phyloP scores from a whole-genome alignment of 2,797 vertebrate species.

The Cyprinodon diabolis region DNA sequence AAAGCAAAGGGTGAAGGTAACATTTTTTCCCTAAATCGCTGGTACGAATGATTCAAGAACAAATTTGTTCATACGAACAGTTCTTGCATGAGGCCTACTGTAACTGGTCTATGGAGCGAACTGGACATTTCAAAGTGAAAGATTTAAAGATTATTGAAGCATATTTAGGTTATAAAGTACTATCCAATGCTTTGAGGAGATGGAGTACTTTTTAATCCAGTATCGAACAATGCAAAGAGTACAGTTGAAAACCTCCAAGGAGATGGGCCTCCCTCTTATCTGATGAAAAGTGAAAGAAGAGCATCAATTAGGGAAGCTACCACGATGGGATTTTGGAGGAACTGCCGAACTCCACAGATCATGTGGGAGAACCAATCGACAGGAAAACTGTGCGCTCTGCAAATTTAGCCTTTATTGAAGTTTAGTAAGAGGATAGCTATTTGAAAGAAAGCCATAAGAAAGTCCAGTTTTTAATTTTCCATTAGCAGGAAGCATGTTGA shows the following conservation, averaged over 20 bases:
- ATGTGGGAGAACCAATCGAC: background rate
- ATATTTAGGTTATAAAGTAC: background rate
- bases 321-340: background rate
- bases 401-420: background rate
- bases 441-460: background rate
- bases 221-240: background rate
- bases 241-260: background rate
- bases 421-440: background rate
- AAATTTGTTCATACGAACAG: too few relatives aligned
- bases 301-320: too few relatives aligned
- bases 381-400: background rate
- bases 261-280: too few relatives aligned
- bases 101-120: background rate
- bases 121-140: background rate
- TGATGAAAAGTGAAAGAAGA: too few relatives aligned
- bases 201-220: background rate
- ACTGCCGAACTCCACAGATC: background rate
- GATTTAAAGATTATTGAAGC: background rate
- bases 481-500: background rate
- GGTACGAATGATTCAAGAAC: too few relatives aligned
- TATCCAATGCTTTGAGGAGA: background rate
- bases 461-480: background rate
- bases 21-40: too few relatives aligned
- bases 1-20: too few relatives aligned
- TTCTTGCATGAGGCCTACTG: background rate